phyloP scores from a whole-genome alignment of 2,113 vertebrate genomes.

The Aegotheles bennettii region DNA sequence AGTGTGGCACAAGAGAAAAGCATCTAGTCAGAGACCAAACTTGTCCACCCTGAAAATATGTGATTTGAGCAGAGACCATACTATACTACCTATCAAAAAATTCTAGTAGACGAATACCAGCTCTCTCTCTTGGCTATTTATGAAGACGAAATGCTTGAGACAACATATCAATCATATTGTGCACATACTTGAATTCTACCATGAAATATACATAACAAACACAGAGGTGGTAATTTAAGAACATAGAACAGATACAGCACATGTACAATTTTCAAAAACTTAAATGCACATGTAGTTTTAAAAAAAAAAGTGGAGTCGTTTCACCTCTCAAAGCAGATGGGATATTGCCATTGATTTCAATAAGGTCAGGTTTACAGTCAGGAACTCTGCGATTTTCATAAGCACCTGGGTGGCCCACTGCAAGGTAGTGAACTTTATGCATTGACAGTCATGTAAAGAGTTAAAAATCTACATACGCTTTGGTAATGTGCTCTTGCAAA shows the following conservation, averaged over 20 bases:
- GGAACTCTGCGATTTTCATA: background rate
- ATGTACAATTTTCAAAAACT: constrained; percentile 4
- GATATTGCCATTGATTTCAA: background rate
- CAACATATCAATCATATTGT: background rate
- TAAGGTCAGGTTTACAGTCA: background rate
- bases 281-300: background rate
- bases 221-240: background rate
- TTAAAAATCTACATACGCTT: background rate
- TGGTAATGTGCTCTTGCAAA: background rate
- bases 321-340: background rate
- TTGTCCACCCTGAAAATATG: constrained; percentile 54
- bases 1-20: background rate
- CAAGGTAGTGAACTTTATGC: background rate
- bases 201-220: constrained; percentile 26
- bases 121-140: background rate
- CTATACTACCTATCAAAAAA: background rate
- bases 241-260: constrained; percentile 10
- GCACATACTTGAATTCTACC: background rate
- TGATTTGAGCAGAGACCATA: background rate
- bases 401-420: background rate
- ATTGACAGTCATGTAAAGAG: background rate
- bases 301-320: background rate
- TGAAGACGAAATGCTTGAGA: background rate
- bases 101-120: background rate
- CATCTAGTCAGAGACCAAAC: constrained; percentile 59